A percentile compares a stretch with the other conserved stretches of the same genome.
Conservation (phyloP, 35 echinoderm and acorn worm genomes). For the Lytechinus variegatus region DNA sequence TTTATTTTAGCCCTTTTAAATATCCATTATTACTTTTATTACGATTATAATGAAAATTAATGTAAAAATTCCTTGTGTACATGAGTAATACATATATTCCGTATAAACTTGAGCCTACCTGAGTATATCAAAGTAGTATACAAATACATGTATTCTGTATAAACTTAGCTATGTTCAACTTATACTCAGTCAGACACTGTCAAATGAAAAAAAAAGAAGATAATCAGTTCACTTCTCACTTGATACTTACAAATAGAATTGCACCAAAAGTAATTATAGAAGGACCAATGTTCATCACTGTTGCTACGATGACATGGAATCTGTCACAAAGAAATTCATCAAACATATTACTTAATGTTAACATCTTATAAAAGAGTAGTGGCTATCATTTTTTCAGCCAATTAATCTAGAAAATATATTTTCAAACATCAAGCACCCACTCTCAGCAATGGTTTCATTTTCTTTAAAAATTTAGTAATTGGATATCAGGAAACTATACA, state of each 20-base stretch:
- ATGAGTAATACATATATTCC: neutral
- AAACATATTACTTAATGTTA: no score
- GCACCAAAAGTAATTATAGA: slow-evolving; percentile 94
- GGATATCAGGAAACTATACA: no score
- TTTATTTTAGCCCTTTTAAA: no score
- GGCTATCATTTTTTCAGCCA: no score
- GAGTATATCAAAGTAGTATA: neutral
- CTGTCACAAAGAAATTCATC: slow-evolving; percentile 40
- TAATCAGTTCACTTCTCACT: neutral
- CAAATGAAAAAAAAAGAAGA: neutral
- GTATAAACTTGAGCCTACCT: neutral
- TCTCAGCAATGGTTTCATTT: no score
- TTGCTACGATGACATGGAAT: slow-evolving; percentile 94
- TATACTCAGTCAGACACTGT: no score
- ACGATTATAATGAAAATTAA: no score
- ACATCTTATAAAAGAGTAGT: no score
- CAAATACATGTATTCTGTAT: neutral
- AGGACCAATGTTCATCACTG: slow-evolving; percentile 89
- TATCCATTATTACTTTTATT: no score
- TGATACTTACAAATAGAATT: slow-evolving; percentile 89
- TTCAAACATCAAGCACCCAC: no score
- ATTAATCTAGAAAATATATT: no score
- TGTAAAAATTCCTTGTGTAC: neutral
- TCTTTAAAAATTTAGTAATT: no score
- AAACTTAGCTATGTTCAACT: neutral